These are phyloP conservation scores for Drosophila fuyamai DNA, from an alignment of 1,140 invertebrate genomes.

Conservation along the genomic window DNA sequence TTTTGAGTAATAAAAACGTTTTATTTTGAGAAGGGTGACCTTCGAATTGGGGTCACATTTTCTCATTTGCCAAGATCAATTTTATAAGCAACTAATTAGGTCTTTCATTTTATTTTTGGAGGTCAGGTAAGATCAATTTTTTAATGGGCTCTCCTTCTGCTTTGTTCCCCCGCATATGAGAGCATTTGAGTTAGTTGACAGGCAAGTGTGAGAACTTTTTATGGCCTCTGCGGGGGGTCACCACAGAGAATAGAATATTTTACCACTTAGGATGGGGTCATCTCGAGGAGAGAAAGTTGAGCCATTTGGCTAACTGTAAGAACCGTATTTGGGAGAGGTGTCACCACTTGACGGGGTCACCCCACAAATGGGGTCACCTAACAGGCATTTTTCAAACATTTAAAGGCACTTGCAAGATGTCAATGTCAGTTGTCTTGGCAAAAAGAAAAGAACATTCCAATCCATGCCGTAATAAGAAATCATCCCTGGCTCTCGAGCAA, in stretches of 20 bases:
- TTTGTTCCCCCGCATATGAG: constrained; percentile 1
- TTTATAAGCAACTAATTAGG: constrained; percentile 38
- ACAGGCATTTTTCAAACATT: constrained; percentile 4
- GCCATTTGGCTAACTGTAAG: constrained; percentile 24
- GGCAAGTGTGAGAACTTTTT: constrained; percentile 31
- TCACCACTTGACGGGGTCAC: constrained; percentile 19
- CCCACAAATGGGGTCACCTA: constrained; percentile 28
- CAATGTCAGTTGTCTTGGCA: constrained; percentile 11
- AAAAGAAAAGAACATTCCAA: constrained; percentile 24
- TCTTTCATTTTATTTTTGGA: constrained; percentile 12
- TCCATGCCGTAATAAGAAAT: constrained; percentile 20
- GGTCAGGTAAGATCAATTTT: constrained; percentile 29
- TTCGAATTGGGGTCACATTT: constrained; percentile 10
- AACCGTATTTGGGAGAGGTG: constrained; percentile 7
- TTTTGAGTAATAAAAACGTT: constrained; percentile 11
- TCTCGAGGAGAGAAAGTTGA: constrained; percentile 20
- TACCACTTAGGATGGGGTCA: constrained; percentile 30
- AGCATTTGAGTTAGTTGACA: constrained; percentile 16
- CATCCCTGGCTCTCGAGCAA: constrained; percentile 26
- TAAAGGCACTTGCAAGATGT: constrained; percentile 24
- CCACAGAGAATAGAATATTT: constrained; percentile 20
- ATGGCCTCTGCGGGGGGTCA: constrained; percentile 25
- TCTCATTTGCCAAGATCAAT: constrained; percentile 6
- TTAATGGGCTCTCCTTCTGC: constrained; percentile 13
- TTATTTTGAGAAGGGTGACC: constrained; percentile 23